phyloP scores from a whole-genome alignment of 2,113 vertebrate genomes.

The Zosterops lateralis region DNA sequence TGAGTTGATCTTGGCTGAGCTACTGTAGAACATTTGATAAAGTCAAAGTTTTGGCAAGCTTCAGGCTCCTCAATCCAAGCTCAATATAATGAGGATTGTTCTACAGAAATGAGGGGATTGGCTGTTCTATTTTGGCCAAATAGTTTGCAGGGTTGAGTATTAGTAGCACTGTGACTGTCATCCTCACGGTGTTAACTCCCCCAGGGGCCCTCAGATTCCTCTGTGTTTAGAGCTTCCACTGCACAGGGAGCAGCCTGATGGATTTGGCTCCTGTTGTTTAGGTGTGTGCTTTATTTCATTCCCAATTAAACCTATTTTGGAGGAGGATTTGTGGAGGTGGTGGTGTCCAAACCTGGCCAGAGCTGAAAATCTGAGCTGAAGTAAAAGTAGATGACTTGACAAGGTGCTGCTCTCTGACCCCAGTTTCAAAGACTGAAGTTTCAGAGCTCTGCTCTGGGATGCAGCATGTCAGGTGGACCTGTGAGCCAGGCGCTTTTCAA shows the following conservation, averaged over 20 bases:
- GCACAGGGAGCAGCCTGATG: background rate
- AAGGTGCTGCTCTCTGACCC: background rate
- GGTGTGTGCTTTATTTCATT: background rate
- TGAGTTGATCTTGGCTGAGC: background rate
- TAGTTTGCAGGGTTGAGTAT: background rate
- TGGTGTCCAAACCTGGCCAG: background rate
- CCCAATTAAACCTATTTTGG: background rate
- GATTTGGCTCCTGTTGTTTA: background rate
- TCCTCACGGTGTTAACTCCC: background rate
- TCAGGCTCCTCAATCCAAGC: background rate
- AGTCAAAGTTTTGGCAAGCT: constrained; percentile 26
- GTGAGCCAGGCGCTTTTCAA: background rate
- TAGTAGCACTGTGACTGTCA: background rate
- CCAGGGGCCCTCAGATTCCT: background rate
- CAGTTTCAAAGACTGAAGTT: background rate
- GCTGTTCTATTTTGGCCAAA: background rate
- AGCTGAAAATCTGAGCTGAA: background rate
- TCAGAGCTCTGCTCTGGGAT: background rate
- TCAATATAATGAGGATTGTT: background rate
- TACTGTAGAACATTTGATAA: constrained; percentile 14
- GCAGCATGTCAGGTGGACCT: background rate
- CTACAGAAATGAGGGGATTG: constrained; percentile 7
- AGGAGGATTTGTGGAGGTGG: accelerated
- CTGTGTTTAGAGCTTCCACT: background rate
- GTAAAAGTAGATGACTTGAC: background rate